Percentiles rank a stretch among this genome's conserved stretches.
These are phyloP conservation scores for Protaetia brevitarsis DNA, from an alignment of 1,140 invertebrate genomes.

Conservation along the genomic window DNA sequence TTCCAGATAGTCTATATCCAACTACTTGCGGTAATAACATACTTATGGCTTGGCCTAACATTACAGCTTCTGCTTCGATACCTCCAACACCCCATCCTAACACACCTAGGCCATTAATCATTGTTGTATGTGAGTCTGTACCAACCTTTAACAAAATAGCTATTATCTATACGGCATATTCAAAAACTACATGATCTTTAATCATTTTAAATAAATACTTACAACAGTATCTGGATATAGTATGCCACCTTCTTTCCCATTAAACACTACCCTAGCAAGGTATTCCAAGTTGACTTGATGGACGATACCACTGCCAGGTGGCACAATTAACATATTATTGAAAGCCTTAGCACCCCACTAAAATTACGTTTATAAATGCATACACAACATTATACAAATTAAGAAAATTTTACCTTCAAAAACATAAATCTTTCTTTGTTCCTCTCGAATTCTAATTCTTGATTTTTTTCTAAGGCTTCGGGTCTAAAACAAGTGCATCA, in stretches of 20 bases:
- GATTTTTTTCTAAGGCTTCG: slow-evolving; percentile 89
- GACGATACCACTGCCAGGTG: slow-evolving; percentile 96
- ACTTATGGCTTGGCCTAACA: slow-evolving; percentile 93
- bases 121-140: slow-evolving; percentile 98
- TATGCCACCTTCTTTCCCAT: slow-evolving; percentile 55
- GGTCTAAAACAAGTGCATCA: slow-evolving; percentile 57
- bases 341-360: slow-evolving; percentile 96
- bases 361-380: slow-evolving; percentile 32
- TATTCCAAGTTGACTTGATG: slow-evolving; percentile 99
- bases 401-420: slow-evolving; percentile 68
- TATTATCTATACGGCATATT: not conserved
- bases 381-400: not conserved
- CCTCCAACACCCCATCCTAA: slow-evolving; percentile 76
- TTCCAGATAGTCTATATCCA: slow-evolving; percentile 86
- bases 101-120: slow-evolving; percentile 92
- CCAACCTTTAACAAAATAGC: slow-evolving; percentile 64
- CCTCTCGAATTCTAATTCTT: slow-evolving; percentile 92
- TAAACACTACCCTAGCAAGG: slow-evolving; percentile 92
- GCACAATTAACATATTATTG: slow-evolving; percentile 95
- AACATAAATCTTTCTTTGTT: slow-evolving; percentile 96
- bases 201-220: slow-evolving; percentile 28
- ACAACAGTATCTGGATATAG: slow-evolving; percentile 93
- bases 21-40: slow-evolving; percentile 96
- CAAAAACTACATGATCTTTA: not conserved
- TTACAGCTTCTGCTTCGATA: slow-evolving; percentile 88